Evolutionary conservation across 2,113 vertebrate species (phyloP), one percentile per base, ranked within the genome.

Genomic region (Oceanodroma tethys): DNA sequence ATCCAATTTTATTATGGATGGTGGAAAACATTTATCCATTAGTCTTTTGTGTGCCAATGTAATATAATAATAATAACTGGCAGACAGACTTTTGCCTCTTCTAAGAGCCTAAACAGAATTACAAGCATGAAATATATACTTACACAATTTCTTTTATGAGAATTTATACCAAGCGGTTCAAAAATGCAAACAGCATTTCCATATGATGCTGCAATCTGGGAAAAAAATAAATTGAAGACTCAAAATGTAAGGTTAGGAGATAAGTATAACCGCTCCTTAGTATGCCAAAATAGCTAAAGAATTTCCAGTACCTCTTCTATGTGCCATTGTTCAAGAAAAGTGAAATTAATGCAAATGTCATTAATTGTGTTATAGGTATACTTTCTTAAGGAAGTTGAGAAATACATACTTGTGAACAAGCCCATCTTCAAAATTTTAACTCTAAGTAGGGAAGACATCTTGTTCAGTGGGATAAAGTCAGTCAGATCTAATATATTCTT

Each of bases 121-220:
- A 53, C 36, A 80, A 10, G 43, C 2, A 45, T 21, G 11, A 81
- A 89, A 89, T 84, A 71, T 52, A 97, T 97, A 98, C 99, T 99
- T 98, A 99, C 99, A 98, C 98, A 98, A 97, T 99, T 99, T 97
- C 99, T 99, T 98, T 99, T 99, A 98, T 99, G 99, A 97, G 98
- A 99, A 98, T 99, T 99, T 96, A 98, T 97, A 85, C 98, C 98
- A 90, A 99, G 98, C 0, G 99, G 99, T 95, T 99, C 99, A 97
- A 99, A 99, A 98, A 99, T 99, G 96, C 99, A 99, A 96, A 99
- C 99, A 79, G 99, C 99, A 82, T 99, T 99, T 97, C 99, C 99
- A 70, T 99, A 99, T 43, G 99, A 99, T 6, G 99, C 99, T 95
- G 99, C 99, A 93, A 99, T 99, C 99, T 99, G 97, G 97, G 96